Conservation (phyloP, 2,888 invertebrate species). For the Patella ulyssiponensis region DNA sequence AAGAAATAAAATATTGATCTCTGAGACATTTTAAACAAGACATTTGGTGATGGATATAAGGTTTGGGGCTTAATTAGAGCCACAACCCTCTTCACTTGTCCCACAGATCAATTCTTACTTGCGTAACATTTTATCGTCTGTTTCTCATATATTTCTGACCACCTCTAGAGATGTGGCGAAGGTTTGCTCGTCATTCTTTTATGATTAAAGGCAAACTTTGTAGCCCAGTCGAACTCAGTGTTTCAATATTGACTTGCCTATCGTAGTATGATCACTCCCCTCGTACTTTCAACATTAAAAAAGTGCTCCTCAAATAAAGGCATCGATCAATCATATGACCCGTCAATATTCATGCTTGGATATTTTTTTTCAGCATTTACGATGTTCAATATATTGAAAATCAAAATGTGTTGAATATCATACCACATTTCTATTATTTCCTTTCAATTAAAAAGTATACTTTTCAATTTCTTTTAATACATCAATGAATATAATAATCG, state of each 20-base stretch:
- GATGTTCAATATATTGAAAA: too few relatives aligned
- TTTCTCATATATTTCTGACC: too few relatives aligned
- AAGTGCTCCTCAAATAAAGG: background rate
- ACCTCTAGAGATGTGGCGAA: background rate
- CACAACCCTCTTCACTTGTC: too few relatives aligned
- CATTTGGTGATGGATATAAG: background rate
- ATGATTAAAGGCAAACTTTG: slow-evolving; percentile 7
- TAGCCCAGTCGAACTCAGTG: background rate
- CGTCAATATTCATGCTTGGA: too few relatives aligned
- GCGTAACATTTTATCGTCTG: too few relatives aligned
- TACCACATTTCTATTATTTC: too few relatives aligned
- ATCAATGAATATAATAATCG: too few relatives aligned
- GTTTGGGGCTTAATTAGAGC: background rate
- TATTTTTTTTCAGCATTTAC: too few relatives aligned
- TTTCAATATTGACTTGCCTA: background rate
- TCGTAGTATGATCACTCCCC: background rate
- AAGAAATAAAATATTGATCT: slow-evolving; percentile 4
- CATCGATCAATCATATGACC: background rate
- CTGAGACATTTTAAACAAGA: slow-evolving; percentile 6
- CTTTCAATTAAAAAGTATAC: too few relatives aligned
- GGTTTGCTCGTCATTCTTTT: slow-evolving; percentile 7
- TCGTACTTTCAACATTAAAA: background rate
- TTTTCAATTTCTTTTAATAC: too few relatives aligned
- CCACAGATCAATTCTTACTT: too few relatives aligned
- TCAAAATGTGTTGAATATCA: too few relatives aligned